These are phyloP conservation scores for Bagarius yarrelli DNA, from an alignment of 2,113 vertebrate genomes.

Conservation along the genomic window DNA sequence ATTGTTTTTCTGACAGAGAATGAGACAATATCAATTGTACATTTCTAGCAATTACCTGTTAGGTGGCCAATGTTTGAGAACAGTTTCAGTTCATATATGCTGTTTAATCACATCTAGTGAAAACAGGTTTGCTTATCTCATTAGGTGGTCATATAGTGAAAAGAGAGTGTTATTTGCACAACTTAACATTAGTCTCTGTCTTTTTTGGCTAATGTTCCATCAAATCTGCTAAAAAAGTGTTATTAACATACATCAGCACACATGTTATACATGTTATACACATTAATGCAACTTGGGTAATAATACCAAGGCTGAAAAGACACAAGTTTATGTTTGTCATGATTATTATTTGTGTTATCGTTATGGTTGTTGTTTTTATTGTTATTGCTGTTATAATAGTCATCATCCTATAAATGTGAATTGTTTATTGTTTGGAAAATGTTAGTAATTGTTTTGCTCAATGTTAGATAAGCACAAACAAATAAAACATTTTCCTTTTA, in stretches of 20 bases:
- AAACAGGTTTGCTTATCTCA: neutral
- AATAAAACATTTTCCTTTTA: constrained; percentile 4
- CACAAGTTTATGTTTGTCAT: no score
- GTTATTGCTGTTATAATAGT: no score
- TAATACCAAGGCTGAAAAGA: neutral
- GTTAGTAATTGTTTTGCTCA: neutral
- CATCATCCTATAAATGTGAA: neutral
- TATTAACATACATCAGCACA: neutral
- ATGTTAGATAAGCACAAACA: constrained; percentile 17
- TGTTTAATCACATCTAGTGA: neutral
- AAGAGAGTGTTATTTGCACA: neutral
- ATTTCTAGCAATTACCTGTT: constrained; percentile 6
- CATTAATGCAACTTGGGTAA: neutral
- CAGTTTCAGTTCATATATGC: neutral
- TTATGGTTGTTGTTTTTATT: no score
- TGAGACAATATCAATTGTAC: neutral
- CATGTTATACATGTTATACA: neutral
- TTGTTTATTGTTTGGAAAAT: neutral
- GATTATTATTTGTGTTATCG: no score
- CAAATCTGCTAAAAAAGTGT: neutral
- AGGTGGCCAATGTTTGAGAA: neutral
- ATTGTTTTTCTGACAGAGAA: neutral
- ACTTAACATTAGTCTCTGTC: neutral
- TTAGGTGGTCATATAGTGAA: neutral
- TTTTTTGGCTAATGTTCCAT: constrained; percentile 2